Base-by-base conservation (phyloP, 2,797 vertebrate genomes). In the Naso thynnoides region DNA sequence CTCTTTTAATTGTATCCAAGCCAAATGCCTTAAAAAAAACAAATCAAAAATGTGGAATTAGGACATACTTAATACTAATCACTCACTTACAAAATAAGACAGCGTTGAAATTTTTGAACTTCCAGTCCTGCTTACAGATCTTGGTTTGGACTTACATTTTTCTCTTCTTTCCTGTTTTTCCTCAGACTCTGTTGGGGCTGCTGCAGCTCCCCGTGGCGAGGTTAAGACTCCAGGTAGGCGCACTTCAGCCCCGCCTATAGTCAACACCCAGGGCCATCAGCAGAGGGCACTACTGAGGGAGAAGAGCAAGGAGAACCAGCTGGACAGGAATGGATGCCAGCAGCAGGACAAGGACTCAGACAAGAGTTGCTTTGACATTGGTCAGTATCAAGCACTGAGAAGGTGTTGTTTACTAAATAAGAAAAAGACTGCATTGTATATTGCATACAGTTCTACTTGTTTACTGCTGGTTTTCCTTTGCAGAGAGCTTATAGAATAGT, bases 271-370 rank as follows among this genome's bases (percentile, higher is more conserved):
- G 78, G 49, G 81, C 76, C 91, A 89, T 59, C 94, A 94, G 75
- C 95, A 92, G 78, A 92, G 93, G 81, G 83, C 89, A 26, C 92
- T 92, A 41, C 56, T 95, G 73, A 94, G 93, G 75, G 93, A 95
- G 62, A 96, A 95, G 79, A 92, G 86, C 88, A 95, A 93, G 64
- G 94, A 94, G 87, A 96, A 91, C 88, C 94, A 91, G 83, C 72
- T 93, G 66, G 92, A 93, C 57, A 86, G 94, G 82, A 91, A 90
- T 0, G 91, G 92, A 42, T 94, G 90, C 77, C 94, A 89, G 55
- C 88, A 84, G 77, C 94, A 84, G 71, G 93, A 94, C 56, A 92
- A 87, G 54, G 92, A 94, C 36, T 74, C 79, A 5, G 91, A 94
- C 69, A 92, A 62, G 78, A 85, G 85, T 19, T 75, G 81, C 76